Conservation (phyloP, 2,797 vertebrate species). For the Sciurus vulgaris region DNA sequence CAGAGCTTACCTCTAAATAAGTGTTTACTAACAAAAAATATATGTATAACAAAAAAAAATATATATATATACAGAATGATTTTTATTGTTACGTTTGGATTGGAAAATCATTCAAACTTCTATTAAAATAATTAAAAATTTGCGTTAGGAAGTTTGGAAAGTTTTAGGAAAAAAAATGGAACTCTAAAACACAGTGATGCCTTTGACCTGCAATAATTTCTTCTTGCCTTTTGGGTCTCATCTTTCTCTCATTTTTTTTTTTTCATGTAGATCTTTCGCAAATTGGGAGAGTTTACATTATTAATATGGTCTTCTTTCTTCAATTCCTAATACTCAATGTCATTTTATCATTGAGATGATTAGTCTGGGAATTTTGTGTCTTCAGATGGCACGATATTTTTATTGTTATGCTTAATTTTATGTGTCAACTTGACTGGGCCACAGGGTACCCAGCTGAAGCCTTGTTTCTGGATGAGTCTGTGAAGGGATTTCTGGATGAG, state of each 20-base stretch:
- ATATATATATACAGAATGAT: no score
- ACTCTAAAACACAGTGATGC: background rate
- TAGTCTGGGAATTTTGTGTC: background rate
- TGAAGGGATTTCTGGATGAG: background rate
- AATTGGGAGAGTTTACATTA: background rate
- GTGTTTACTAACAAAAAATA: background rate
- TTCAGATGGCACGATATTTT: background rate
- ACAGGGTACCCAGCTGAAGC: background rate
- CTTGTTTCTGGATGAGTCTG: background rate
- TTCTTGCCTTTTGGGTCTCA: background rate
- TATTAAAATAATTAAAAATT: background rate
- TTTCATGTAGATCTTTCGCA: background rate
- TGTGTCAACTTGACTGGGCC: background rate
- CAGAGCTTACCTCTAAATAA: background rate
- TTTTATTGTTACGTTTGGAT: conserved; percentile 8
- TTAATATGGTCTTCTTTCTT: conserved; percentile 25
- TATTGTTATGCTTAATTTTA: background rate
- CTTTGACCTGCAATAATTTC: background rate
- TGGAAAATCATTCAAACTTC: background rate
- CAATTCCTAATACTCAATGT: background rate
- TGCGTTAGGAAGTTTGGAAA: background rate
- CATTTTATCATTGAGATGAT: background rate
- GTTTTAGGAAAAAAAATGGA: background rate
- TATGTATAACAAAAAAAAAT: no score
- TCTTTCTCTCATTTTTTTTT: background rate